Evolutionary conservation across 2,888 invertebrate species (phyloP), one percentile per base, ranked within the genome.

Genomic region (Drosophila prolongata): DNA sequence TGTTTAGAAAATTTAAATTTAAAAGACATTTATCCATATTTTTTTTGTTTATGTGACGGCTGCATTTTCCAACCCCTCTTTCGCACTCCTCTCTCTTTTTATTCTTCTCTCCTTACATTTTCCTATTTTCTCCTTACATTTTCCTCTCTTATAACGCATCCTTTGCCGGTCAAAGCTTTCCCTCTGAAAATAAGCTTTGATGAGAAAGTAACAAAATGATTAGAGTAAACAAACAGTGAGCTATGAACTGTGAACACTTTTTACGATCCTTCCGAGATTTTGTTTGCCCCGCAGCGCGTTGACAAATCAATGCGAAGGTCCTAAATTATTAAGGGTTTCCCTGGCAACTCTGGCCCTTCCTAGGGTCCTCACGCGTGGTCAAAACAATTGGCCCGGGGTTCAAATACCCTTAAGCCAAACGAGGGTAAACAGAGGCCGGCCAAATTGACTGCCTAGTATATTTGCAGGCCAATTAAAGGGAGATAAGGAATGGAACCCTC

Each of bases 321-420:
- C 34, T 70, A 5, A 62, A 70, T 62, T 57, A 69, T 69, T 60
- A 1, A 70, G 9, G 35, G 71, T 72, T 72, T 64, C 49, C 64
- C 47, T 37, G 54, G 38, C 53, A 70, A 72, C 64, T 13, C 47
- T 9, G 24, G 40, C 2, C 34, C 19, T 30, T 24, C 19, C 16
- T 11, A 1, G 57, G 42, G 27, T 42, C 40, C 42, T 37, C 34
- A 13, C 9, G 49, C 10, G 43, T 72, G 73, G 73, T 72, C 72
- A 73, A 65, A 73, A 72, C 73, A 72, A 43, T 73, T 66, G 55
- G 38, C 52, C 62, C 30, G 27, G 16, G 47, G 73, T 71, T 73
- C 59, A 65, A 71, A 40, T 59, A 59, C 72, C 65, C 46, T 34
- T 9, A 6, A 11, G 46, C 14, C 43, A 54, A 16, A 14, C 40